Evolutionary conservation across 2,113 vertebrate species (phyloP), one percentile per base, ranked within the genome.

Genomic region (Phyllopteryx taeniolatus): DNA sequence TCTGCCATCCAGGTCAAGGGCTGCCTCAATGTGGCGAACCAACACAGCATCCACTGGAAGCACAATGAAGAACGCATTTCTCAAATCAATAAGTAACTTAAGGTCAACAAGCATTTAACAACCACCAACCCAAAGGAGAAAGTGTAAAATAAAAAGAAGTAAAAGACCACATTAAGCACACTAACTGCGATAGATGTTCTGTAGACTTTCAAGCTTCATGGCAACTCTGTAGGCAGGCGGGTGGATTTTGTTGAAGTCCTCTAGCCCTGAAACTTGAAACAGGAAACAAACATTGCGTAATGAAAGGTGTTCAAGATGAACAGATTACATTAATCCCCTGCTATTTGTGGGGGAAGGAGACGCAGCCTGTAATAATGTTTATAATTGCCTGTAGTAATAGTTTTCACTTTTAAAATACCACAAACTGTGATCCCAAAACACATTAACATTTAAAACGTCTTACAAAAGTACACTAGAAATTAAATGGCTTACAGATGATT

Each of bases 121-220:
- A 33, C 13, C n/a, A 46, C 20, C 44, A 49, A 17, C 31, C 11
- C 65, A 67, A 33, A 1, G 13, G n/a, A 8, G 4, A 1, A 22
- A 65, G 4, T 27, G 15, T 17, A 7, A 44, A 49, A 5, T 31
- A 49, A 1, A 22, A 22, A 44, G 20, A 3, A 19, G 8, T 27
- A 67, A n/a, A 49, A 13, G 22, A 22, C 5, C 43, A 42, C 14
- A n/a, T n/a, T 66, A 68, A 46, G 53, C 57, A 82, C 35, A 62
- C 94, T 93, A 72, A 96, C 94, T 69, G 15, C 93, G 91, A 73
- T 94, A 95, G 53, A 89, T 86, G 75, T 80, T 94, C 92, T 98
- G 95, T 64, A 96, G 76, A 1, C 91, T 86, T 49, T 69, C 70
- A 2, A 96, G 90, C 82, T 96, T 96, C 80, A 95, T 76, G 27